phyloP scores from a whole-genome alignment of 2,888 invertebrate genomes.

The Cephonodes hylas region DNA sequence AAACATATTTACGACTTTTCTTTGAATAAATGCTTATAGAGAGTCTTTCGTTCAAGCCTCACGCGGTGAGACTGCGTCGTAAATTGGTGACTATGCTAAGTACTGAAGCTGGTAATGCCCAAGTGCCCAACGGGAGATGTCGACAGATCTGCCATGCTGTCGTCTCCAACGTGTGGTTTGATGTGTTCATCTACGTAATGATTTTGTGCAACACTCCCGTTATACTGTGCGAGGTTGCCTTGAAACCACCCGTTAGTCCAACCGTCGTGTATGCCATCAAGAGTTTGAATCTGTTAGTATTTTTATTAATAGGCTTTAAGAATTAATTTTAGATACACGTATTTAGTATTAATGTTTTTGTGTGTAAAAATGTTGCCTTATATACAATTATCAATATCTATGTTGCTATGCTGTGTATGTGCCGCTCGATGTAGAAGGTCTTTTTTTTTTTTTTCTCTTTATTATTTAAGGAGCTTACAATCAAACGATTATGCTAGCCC shows the following conservation, averaged over 20 bases:
- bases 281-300: constrained; percentile 62
- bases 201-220: constrained; percentile 71
- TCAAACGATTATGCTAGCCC: no score
- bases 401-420: no score
- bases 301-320: no score
- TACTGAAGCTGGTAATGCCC: constrained; percentile 49
- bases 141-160: constrained; percentile 59
- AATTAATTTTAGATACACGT: no score
- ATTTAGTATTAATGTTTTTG: no score
- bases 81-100: constrained; percentile 66
- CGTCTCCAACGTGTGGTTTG: constrained; percentile 66
- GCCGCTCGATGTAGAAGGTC: no score
- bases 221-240: constrained; percentile 61
- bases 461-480: no score
- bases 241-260: constrained; percentile 38
- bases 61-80: constrained; percentile 68
- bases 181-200: constrained; percentile 64
- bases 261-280: constrained; percentile 49
- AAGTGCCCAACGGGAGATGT: constrained; percentile 56
- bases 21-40: no score
- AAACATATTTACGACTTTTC: no score
- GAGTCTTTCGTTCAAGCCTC: constrained; percentile 36
- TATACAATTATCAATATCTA: no score
- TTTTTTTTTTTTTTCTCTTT: no score
- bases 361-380: no score